A percentile compares a stretch with the other conserved stretches of the same genome.
Evolutionary conservation across 2,113 vertebrate species (phyloP).

Genomic region (Mystacornis crossleyi): DNA sequence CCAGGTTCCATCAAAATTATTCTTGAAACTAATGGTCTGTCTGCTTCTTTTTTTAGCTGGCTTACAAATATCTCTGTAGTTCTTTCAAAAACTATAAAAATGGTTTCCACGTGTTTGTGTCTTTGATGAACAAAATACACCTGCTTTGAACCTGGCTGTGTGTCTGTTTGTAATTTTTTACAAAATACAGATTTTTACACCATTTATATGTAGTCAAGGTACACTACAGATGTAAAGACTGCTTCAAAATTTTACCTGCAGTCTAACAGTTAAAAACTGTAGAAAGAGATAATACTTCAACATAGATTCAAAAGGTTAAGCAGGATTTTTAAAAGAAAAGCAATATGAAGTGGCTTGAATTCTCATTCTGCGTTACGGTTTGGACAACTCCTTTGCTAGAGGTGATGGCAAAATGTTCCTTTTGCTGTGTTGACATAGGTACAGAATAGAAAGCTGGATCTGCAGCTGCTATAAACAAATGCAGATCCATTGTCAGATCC

Average conservation of each 20-base stretch:
- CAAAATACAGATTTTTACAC: neutral
- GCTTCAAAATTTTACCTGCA: neutral
- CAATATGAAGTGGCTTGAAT: neutral
- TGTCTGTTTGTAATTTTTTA: neutral
- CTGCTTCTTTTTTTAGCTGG: neutral
- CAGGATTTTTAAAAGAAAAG: neutral
- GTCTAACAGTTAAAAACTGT: neutral
- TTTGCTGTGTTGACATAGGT: neutral
- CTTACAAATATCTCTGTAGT: neutral
- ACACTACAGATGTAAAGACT: neutral
- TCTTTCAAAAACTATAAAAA: neutral
- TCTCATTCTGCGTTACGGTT: slow-evolving; percentile 27
- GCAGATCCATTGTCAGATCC: neutral
- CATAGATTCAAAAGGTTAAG: neutral
- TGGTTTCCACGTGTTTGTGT: neutral
- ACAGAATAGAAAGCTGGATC: neutral
- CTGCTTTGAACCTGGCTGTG: neutral
- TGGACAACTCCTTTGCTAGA: slow-evolving; percentile 69
- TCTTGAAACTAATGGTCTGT: neutral
- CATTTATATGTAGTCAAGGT: neutral
- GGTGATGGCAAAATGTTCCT: neutral
- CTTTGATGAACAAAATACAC: neutral
- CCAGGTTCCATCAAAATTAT: neutral
- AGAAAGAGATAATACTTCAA: neutral
- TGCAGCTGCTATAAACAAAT: neutral